Evolutionary conservation across 2,113 vertebrate genomes (phyloP).

Genomic region (Capreolus pygargus): DNA sequence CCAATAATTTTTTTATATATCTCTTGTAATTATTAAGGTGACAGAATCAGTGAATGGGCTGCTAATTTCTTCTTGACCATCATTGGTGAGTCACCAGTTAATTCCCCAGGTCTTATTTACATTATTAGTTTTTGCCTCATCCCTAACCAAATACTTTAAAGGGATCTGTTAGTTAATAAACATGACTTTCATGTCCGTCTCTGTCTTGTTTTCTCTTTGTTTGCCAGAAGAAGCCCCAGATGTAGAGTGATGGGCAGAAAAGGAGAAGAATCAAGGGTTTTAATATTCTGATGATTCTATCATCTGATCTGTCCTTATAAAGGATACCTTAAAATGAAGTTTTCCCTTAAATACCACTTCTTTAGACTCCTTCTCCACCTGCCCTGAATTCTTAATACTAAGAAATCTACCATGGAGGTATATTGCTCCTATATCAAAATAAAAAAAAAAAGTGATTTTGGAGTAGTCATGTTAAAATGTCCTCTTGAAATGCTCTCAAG

Average conservation of each 20-base stretch:
- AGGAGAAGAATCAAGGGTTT: neutral
- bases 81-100: neutral
- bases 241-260: neutral
- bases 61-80: neutral
- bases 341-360: neutral
- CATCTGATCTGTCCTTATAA: neutral
- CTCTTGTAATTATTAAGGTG: neutral
- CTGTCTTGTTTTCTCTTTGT: neutral
- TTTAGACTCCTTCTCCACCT: neutral
- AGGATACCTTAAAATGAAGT: neutral
- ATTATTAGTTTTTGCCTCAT: neutral
- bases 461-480: neutral
- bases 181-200: neutral
- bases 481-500: neutral
- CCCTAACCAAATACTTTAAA: neutral
- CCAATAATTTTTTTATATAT: neutral
- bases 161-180: neutral
- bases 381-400: neutral
- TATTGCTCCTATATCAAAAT: neutral
- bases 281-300: neutral
- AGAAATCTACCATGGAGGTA: neutral
- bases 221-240: neutral
- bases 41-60: neutral
- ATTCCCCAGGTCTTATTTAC: neutral
- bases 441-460: neutral